Base-by-base conservation (phyloP, 2,113 vertebrate genomes). In the Brachypteracias leptosomus region DNA sequence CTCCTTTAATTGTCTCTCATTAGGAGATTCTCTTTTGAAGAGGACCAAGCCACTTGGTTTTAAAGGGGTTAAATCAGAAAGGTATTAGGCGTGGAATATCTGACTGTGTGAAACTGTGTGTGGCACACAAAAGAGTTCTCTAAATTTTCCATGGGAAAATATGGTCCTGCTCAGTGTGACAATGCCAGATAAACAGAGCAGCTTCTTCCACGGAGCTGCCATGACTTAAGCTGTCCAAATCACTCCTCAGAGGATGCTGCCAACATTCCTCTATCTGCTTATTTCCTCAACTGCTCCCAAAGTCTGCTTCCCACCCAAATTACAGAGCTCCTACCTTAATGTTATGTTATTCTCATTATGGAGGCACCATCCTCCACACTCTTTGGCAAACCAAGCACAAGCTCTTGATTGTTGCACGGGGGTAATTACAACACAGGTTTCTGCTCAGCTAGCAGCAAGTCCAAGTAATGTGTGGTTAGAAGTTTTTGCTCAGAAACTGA, bases 231-330 rank as follows among this genome's bases (percentile, higher is more conserved):
- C 63, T 36, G 49, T 51, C 44, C 86, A 81, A 81, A 77, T 17
- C 31, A 25, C 42, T 83, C 31, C 72, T 79, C 61, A 5, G 8
- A 33, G 46, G 36, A 70, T 44, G 82, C 78, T 3, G 46, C 75
- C 86, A 91, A 42, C 61, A 75, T 90, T 92, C 85, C 83, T 75
- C 54, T 70, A n/a, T 20, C 57, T 65, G 83, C 76, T 82, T 81
- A 70, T 87, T 93, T 92, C 28, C 66, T 70, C 13, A 47, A 85
- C 62, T 11, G 66, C 7, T 89, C 82, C 44, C 72, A 83, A 83
- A 91, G 31, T 33, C 85, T 35, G 33, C 57, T 79, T 88, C 95
- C 73, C 87, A 73, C 87, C 85, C 70, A 54, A 72, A 73, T 46
- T 70, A 74, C 49, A 95, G 74, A 40, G 59, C 11, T 18, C 44